Conservation (phyloP, 2,888 invertebrate genomes). For the Melinaea menophilus region DNA sequence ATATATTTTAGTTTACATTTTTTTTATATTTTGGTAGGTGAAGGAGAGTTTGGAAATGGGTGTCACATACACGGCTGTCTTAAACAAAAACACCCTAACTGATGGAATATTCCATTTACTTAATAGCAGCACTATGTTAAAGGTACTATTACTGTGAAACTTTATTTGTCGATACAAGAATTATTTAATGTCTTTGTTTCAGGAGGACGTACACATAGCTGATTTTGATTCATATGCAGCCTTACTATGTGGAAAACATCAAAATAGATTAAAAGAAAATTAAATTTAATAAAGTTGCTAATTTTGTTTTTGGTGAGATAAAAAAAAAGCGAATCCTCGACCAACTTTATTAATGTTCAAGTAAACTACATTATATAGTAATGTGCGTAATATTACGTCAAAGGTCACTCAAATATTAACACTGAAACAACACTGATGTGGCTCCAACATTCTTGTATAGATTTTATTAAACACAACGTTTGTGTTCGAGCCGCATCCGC, state of each 20-base stretch:
- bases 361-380: slow-evolving; percentile 5
- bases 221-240: slow-evolving; percentile 80
- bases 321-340: not conserved
- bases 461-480: no score
- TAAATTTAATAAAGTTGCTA: not conserved
- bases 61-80: slow-evolving; percentile 84
- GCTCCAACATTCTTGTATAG: no score
- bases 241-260: slow-evolving; percentile 42
- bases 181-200: slow-evolving; percentile 48
- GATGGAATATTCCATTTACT: slow-evolving; percentile 83
- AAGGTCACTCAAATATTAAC: not conserved
- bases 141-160: slow-evolving; percentile 59
- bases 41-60: slow-evolving; percentile 75
- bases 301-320: not conserved
- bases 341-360: slow-evolving; percentile 6
- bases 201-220: slow-evolving; percentile 84
- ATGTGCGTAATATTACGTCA: slow-evolving; percentile 5
- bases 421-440: no score
- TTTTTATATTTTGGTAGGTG: slow-evolving; percentile 39
- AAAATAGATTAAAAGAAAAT: not conserved
- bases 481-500: no score
- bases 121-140: slow-evolving; percentile 82
- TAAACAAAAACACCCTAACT: slow-evolving; percentile 81
- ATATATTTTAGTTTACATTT: not conserved
- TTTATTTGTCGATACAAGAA: not conserved